A percentile compares a stretch with the other conserved stretches of the same genome.
Conservation (phyloP, 1,140 invertebrate species). For the Pachypsylla venusta region DNA sequence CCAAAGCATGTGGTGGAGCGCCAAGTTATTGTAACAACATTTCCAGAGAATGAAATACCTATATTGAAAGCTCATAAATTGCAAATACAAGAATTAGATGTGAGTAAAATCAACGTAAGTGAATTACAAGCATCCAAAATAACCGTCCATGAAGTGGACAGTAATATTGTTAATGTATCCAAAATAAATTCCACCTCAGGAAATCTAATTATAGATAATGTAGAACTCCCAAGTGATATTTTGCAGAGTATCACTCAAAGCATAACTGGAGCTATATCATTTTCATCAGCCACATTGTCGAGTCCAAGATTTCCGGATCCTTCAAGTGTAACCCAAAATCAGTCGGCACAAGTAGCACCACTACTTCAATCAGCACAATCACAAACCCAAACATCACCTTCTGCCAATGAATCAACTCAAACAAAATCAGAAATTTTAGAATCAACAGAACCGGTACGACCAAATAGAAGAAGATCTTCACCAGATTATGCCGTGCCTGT, state of each 20-base stretch:
- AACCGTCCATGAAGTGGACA: constrained; percentile 60
- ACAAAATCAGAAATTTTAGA: constrained; percentile 8
- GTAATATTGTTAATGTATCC: constrained; percentile 46
- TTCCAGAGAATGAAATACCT: constrained; percentile 24
- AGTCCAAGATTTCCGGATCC: neutral
- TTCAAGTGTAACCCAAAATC: neutral
- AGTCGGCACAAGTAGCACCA: constrained; percentile 2
- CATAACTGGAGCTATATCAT: neutral
- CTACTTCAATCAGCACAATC: constrained; percentile 11
- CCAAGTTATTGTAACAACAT: constrained; percentile 20
- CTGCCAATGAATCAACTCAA: neutral
- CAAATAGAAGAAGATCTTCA: constrained; percentile 2
- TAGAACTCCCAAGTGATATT: constrained; percentile 38
- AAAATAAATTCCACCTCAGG: constrained; percentile 47
- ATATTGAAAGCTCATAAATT: constrained; percentile 36
- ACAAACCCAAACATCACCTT: constrained; percentile 12
- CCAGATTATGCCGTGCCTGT: neutral
- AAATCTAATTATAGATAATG: constrained; percentile 42
- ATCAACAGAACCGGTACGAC: constrained; percentile 11
- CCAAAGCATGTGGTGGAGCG: neutral
- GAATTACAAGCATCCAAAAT: constrained; percentile 61
- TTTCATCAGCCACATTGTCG: neutral
- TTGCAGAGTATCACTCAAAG: constrained; percentile 3
- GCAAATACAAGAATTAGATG: constrained; percentile 55
- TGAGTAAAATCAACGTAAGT: constrained; percentile 55